Conservation (phyloP, 1,140 invertebrate species). For the Lycorma delicatula region DNA sequence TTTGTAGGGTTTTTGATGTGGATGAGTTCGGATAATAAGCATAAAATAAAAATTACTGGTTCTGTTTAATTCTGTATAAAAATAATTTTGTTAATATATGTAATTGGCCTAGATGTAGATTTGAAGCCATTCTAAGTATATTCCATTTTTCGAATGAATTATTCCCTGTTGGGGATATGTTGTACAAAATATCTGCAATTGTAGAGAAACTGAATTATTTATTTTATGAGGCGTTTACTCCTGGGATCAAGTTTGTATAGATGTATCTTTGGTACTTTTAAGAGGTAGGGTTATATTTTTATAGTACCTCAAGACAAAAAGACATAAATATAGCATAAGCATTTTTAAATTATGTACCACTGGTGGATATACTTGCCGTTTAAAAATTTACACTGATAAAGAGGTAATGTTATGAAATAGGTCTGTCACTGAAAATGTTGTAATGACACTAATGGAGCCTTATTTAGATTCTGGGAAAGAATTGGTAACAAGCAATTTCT, state of each 20-base stretch:
- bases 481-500: constrained; percentile 29
- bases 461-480: constrained; percentile 13
- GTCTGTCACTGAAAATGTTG: constrained; percentile 8
- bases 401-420: neutral
- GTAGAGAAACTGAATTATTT: neutral
- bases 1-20: too few species aligned
- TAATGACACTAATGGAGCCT: constrained; percentile 12
- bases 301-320: constrained; percentile 33
- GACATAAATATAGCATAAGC: constrained; percentile 32
- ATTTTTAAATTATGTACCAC: constrained; percentile 33
- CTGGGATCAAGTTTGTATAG: constrained; percentile 22
- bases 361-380: too few species aligned
- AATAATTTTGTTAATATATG: neutral
- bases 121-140: neutral
- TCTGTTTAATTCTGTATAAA: neutral
- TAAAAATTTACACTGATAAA: constrained; percentile 19
- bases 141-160: neutral
- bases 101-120: neutral
- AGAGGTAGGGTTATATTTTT: constrained; percentile 30
- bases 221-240: neutral
- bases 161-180: neutral
- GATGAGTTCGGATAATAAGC: too few species aligned
- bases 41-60: neutral
- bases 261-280: constrained; percentile 30
- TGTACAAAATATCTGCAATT: neutral